Evolutionary conservation across 2,113 vertebrate genomes (phyloP).

Genomic region (Oryzias woworae): DNA sequence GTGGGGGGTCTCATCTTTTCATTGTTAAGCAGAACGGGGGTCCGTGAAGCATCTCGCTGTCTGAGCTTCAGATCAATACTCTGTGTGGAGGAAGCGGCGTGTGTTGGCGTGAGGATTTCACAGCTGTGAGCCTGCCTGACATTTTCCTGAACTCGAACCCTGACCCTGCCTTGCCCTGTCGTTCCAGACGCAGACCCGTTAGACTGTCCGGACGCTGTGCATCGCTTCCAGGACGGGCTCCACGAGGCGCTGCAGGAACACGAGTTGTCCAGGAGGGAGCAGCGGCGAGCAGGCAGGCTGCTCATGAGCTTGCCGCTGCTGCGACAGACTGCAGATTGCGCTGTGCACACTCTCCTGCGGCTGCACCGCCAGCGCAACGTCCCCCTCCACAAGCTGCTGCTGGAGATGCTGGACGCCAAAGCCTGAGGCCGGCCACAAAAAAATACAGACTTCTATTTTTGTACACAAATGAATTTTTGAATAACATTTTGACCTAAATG

Average conservation of each 20-base stretch:
- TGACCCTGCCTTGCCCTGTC: background rate
- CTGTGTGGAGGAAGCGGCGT: conserved; percentile 5
- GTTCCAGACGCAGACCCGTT: conserved; percentile 60
- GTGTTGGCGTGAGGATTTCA: conserved; percentile 23
- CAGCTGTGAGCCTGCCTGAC: background rate
- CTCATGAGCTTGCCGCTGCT: conserved; percentile 80
- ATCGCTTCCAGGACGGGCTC: conserved; percentile 70
- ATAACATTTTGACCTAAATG: too few species aligned
- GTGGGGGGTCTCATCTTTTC: too few species aligned
- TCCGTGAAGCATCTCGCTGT: conserved; percentile 38
- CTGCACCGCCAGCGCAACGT: conserved; percentile 60
- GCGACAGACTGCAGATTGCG: conserved; percentile 66
- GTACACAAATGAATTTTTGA: too few species aligned
- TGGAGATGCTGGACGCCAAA: conserved; percentile 80
- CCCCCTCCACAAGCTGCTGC: conserved; percentile 77
- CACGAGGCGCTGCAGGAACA: conserved; percentile 76
- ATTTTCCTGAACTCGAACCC: background rate
- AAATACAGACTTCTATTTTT: too few species aligned
- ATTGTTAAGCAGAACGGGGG: background rate
- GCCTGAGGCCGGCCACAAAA: conserved; percentile 30
- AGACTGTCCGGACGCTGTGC: conserved; percentile 65
- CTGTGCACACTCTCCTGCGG: conserved; percentile 49
- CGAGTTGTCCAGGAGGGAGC: conserved; percentile 46
- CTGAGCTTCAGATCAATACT: conserved; percentile 53
- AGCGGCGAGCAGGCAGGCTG: conserved; percentile 64